Evolutionary conservation across 1,140 invertebrate genomes (phyloP).

Genomic region (Eriocheir sinensis): DNA sequence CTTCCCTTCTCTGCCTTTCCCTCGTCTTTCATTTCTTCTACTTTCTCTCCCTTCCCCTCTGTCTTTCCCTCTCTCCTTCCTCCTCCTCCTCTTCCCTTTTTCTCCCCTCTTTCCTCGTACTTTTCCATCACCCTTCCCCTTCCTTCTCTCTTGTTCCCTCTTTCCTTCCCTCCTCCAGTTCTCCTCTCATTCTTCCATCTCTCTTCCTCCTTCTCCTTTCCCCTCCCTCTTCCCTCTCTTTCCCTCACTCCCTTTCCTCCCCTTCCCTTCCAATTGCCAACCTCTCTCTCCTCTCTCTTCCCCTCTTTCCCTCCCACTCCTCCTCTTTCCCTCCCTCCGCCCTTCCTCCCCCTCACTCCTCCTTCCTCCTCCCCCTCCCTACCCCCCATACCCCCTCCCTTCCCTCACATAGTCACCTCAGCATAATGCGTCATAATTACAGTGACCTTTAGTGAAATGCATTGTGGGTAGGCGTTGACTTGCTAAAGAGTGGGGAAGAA

Average conservation of each 20-base stretch:
- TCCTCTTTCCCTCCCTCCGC: too few relatives aligned
- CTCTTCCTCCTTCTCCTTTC: background rate
- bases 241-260: too few relatives aligned
- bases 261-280: too few relatives aligned
- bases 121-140: background rate
- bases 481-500: background rate
- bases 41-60: conserved; percentile 35
- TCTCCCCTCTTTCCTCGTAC: background rate
- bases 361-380: background rate
- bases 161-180: background rate
- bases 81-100: background rate
- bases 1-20: background rate
- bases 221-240: background rate
- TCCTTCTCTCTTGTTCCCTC: background rate
- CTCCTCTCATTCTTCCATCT: background rate
- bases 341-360: background rate
- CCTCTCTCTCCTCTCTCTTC: too few relatives aligned
- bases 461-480: background rate
- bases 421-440: background rate
- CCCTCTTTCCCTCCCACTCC: too few relatives aligned
- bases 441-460: conserved; percentile 1
- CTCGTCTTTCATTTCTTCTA: background rate
- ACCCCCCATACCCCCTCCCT: background rate
- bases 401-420: background rate
- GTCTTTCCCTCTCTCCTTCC: conserved; percentile 39